Evolutionary conservation across 1,140 invertebrate genomes (phyloP).

Genomic region (Andricus grossulariae): DNA sequence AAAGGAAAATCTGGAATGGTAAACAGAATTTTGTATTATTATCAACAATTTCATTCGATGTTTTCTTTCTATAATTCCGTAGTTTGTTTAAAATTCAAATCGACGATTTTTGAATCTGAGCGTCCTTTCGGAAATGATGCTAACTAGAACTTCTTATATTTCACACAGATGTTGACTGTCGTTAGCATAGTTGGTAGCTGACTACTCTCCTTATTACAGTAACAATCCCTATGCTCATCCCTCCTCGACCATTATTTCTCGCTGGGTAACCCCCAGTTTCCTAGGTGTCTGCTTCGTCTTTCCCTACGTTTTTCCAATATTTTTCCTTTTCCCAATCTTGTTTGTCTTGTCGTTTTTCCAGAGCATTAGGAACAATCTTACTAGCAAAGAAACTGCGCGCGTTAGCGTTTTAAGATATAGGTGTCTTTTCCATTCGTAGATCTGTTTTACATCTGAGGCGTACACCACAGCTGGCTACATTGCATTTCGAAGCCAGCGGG

Average conservation of each 20-base stretch:
- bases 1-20: not conserved
- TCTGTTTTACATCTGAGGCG: too few species aligned
- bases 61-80: not conserved
- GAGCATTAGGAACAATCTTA: too few species aligned
- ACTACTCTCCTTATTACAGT: slow-evolving; percentile 45
- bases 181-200: slow-evolving; percentile 41
- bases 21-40: not conserved
- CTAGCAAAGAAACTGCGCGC: slow-evolving; percentile 26
- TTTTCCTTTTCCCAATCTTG: slow-evolving; percentile 29
- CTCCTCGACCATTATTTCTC: slow-evolving; percentile 50
- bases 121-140: not conserved
- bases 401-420: not conserved
- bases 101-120: slow-evolving; percentile 17
- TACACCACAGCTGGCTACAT: not conserved
- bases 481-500: not conserved
- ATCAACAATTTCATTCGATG: not conserved
- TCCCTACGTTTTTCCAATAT: slow-evolving; percentile 45
- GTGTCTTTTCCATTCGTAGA: too few species aligned
- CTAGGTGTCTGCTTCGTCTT: slow-evolving; percentile 42
- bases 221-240: slow-evolving; percentile 50
- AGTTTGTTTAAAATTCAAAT: slow-evolving; percentile 34
- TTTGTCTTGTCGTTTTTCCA: too few species aligned
- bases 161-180: slow-evolving; percentile 43
- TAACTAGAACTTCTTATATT: not conserved
- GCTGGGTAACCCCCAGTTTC: slow-evolving; percentile 47